Percentiles rank a stretch among this genome's conserved stretches.
Conservation (phyloP, 2,113 vertebrate genomes). For the Pseudopipra pipra region DNA sequence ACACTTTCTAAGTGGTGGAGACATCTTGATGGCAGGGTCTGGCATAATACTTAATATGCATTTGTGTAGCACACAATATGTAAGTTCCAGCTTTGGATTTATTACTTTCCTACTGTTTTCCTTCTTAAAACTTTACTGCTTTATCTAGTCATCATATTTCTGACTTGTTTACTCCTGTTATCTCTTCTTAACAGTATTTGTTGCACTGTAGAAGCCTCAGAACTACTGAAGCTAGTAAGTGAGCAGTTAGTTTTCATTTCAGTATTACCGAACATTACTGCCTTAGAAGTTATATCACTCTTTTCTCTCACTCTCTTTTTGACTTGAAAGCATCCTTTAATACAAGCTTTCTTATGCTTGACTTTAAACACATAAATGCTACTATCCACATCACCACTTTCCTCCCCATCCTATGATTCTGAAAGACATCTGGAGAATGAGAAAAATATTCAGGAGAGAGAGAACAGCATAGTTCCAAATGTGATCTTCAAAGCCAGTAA, state of each 20-base stretch:
- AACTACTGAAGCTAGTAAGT: neutral
- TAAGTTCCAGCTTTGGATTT: neutral
- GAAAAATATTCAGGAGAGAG: neutral
- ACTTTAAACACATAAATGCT: neutral
- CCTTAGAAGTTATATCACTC: neutral
- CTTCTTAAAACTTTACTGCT: neutral
- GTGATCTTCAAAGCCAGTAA: neutral
- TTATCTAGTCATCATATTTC: neutral
- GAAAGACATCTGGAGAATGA: neutral
- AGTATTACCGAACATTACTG: neutral
- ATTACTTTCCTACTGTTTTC: neutral
- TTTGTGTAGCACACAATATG: neutral
- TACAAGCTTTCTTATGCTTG: neutral
- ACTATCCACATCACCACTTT: neutral
- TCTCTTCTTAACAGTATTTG: neutral
- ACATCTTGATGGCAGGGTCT: neutral
- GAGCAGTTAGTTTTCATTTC: neutral
- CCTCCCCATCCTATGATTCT: neutral
- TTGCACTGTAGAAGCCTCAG: neutral
- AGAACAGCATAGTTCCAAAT: neutral
- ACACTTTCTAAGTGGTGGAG: accelerated
- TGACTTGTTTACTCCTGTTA: neutral
- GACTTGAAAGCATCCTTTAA: neutral
- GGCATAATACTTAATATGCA: neutral
- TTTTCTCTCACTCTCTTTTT: neutral